These are phyloP conservation scores for Rhinoraja longicauda DNA, from an alignment of 2,797 vertebrate genomes.

Conservation along the genomic window DNA sequence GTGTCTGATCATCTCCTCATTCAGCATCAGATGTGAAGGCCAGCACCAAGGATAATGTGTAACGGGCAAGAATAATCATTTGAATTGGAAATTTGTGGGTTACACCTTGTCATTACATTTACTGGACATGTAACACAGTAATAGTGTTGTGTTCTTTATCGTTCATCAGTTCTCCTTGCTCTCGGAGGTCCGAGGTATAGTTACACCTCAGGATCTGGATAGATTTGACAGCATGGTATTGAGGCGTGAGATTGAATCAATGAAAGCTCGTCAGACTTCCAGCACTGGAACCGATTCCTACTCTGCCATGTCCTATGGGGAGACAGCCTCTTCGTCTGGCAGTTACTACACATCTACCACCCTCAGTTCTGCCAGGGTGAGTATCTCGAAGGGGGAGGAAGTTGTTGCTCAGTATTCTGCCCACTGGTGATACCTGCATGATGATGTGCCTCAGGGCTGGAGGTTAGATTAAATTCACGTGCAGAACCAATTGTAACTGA, in stretches of 20 bases:
- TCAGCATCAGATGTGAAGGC: not conserved
- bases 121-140: not conserved
- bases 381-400: conserved; percentile 41
- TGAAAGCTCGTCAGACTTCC: conserved; percentile 78
- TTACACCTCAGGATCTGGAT: conserved; percentile 83
- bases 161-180: conserved; percentile 79
- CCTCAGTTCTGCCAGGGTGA: conserved; percentile 87
- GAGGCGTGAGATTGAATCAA: conserved; percentile 83
- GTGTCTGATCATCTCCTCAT: not conserved
- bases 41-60: not conserved
- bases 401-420: no score
- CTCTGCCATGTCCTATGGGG: conserved; percentile 81
- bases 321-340: conserved; percentile 80
- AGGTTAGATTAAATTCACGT: not conserved
- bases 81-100: not conserved
- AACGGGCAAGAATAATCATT: not conserved
- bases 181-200: conserved; percentile 79
- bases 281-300: conserved; percentile 63
- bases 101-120: not conserved
- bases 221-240: conserved; percentile 85
- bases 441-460: not conserved
- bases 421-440: not conserved
- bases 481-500: not conserved
- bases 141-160: conserved; percentile 1
- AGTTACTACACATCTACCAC: conserved; percentile 92